phyloP scores from a whole-genome alignment of 2,888 invertebrate species.

The Acronicta alni region DNA sequence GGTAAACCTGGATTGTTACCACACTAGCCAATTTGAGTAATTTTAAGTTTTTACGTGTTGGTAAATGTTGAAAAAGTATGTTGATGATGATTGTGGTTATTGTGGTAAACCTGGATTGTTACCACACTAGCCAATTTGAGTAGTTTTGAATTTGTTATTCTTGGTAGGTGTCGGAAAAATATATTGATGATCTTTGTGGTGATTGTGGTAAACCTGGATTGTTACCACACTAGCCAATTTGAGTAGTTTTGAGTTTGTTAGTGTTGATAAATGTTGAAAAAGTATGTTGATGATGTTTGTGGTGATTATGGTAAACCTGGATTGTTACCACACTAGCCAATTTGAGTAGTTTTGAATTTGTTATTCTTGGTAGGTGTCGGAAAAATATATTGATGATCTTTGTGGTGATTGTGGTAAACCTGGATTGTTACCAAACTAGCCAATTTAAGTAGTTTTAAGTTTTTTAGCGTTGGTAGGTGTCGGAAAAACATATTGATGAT shows the following conservation, averaged over 20 bases:
- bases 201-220: background rate
- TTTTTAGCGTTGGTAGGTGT: too few species aligned
- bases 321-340: background rate
- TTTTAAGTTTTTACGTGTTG: background rate
- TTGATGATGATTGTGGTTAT: background rate
- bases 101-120: too few species aligned
- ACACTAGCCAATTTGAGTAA: background rate
- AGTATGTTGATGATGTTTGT: background rate
- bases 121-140: too few species aligned
- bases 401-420: background rate
- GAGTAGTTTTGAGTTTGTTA: background rate
- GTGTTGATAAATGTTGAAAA: background rate
- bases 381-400: background rate
- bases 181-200: conserved; percentile 51
- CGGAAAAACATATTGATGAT: too few species aligned
- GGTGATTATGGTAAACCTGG: background rate
- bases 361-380: background rate
- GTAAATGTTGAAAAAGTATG: background rate
- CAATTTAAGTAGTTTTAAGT: too few species aligned
- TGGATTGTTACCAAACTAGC: background rate
- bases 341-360: background rate
- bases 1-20: background rate
- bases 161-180: too few species aligned
- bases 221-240: background rate
- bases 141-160: too few species aligned